phyloP scores from a whole-genome alignment of 2,888 invertebrate genomes.

The Xestia sexstrigata region DNA sequence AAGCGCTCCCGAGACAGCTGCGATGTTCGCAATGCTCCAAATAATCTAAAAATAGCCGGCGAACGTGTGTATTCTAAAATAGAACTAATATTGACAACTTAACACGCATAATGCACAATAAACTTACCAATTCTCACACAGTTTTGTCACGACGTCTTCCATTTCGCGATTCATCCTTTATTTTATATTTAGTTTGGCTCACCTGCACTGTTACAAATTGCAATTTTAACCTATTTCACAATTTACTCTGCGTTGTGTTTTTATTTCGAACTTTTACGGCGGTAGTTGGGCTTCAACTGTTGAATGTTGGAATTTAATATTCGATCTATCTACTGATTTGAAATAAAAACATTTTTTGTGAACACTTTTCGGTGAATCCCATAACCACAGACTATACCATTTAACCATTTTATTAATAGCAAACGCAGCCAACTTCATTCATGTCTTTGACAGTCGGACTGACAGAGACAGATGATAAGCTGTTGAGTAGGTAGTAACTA shows the following conservation, averaged over 20 bases:
- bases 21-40: conserved; percentile 82
- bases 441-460: conserved; percentile 38
- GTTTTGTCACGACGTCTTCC: conserved; percentile 84
- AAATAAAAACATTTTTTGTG: conserved; percentile 65
- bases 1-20: conserved; percentile 80
- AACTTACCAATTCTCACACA: conserved; percentile 90
- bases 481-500: conserved; percentile 29
- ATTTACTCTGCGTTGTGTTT: conserved; percentile 13
- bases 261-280: conserved; percentile 23
- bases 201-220: conserved; percentile 46
- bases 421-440: conserved; percentile 49
- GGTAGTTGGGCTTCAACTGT: conserved; percentile 34
- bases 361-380: conserved; percentile 74
- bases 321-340: conserved; percentile 50
- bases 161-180: conserved; percentile 67
- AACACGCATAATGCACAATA: conserved; percentile 61
- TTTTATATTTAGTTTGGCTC: conserved; percentile 35
- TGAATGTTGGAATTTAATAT: conserved; percentile 19
- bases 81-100: conserved; percentile 83
- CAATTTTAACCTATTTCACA: conserved; percentile 55
- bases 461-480: conserved; percentile 35
- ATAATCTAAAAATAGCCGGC: conserved; percentile 87
- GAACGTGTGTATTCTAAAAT: conserved; percentile 84
- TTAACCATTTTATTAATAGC: conserved; percentile 22
- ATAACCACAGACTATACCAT: conserved; percentile 65